Conservation (phyloP, 1,140 invertebrate genomes). For the Eupristina koningsbergeri region DNA sequence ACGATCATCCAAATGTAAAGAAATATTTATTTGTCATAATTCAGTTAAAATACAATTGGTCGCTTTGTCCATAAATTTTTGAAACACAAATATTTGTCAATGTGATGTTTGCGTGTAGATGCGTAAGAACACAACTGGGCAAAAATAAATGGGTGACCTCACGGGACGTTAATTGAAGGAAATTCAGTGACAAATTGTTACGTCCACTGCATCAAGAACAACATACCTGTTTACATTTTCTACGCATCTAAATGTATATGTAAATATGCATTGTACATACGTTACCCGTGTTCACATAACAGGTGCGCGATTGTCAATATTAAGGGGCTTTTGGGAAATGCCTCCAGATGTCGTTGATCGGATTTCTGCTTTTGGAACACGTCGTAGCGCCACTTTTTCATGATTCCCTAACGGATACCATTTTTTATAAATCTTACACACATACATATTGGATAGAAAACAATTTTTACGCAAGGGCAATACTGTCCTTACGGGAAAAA, state of each 20-base stretch:
- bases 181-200: background rate
- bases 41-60: too few relatives aligned
- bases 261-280: too few relatives aligned
- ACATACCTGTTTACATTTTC: background rate
- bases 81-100: too few relatives aligned
- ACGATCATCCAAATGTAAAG: too few relatives aligned
- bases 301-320: background rate
- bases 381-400: background rate
- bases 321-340: background rate
- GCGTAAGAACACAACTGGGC: too few relatives aligned
- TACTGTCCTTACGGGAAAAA: background rate
- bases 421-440: background rate
- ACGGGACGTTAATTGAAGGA: too few relatives aligned
- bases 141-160: too few relatives aligned
- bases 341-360: background rate
- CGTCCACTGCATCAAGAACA: background rate
- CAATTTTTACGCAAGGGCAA: background rate
- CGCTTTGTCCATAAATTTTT: too few relatives aligned
- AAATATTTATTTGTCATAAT: too few relatives aligned
- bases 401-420: background rate
- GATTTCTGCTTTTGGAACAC: background rate
- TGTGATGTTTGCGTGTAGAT: too few relatives aligned
- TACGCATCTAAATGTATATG: background rate
- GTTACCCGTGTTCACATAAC: background rate
- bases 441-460: background rate